Evolutionary conservation across 2,113 vertebrate species (phyloP), one percentile per base, ranked within the genome.

Genomic region (Phaetusa simplex): DNA sequence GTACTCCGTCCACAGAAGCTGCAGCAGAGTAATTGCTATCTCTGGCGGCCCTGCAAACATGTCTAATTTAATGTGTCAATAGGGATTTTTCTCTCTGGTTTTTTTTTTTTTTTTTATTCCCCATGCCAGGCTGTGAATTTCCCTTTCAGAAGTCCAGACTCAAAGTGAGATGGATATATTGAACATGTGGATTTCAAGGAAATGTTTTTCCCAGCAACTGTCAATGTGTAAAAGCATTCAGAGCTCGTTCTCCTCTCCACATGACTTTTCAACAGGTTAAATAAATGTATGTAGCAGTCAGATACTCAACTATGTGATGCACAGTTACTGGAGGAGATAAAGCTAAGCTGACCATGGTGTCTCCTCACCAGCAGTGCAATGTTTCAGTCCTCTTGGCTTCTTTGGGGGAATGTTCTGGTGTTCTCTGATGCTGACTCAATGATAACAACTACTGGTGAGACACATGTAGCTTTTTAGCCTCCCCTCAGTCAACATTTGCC

Each of bases 1-100:
- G 65, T 96, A 94, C 93, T 97, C 86, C 11, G 4, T 97, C 95
- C 86, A 66, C 83, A 95, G 83, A 80, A 96, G 56, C 87, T 96
- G 69, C 92, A 78, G 74, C 88, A 55, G 87, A 90, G 92, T 96
- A 94, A 97, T 82, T 97, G 92, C 96, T 95, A 72, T 97, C 93
- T 97, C 80, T 49, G 95, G 91, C 13, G 15, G 96, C 82, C 96
- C 93, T 92, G 82, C 90, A 97, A 97, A 95, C 90, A 90, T 56
- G 73, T 97, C 97, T 97, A 96, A 98, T 98, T 97, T 98, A 97
- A 98, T 97, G 93, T 97, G 97, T 98, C 97, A 97, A 91, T 95
- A 96, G 95, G 97, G 95, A 97, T 95, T 97, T 97, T 98, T 97
- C 93, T 95, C 86, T 96, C 69, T 97, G 56, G 93, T 95, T 96